Evolutionary conservation across 2,888 invertebrate species (phyloP), one percentile per base, ranked within the genome.

Genomic region (Plagiodera versicolora): DNA sequence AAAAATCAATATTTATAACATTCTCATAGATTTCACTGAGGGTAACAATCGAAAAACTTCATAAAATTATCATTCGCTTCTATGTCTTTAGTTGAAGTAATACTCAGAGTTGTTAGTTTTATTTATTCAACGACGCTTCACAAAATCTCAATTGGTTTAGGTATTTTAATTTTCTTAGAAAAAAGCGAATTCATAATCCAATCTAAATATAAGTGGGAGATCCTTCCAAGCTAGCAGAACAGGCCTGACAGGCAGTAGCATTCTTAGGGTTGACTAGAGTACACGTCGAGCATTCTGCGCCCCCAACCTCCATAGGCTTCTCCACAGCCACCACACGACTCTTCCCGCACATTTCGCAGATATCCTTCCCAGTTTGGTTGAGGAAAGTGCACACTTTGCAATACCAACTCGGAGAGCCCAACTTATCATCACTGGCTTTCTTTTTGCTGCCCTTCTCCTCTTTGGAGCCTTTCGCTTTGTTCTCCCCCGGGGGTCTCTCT

Each of bases 271-370:
- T 92, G 39, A 92, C 89, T 49, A 91, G 81, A 1, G 92, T 92
- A 75, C 92, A 92, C 20, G 86, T 81, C 0, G 88, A 87, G 68
- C 92, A 92, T 75, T 90, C 87, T 50, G 88, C 83, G 0, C 91
- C 91, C 0, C 91, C 91, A 9, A 90, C 87, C 16, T 87, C 86
- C 48, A 91, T 80, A 0, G 89, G 88, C 63, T 84, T 83, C 19
- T 85, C 73, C 11, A 67, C 65, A 11, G 72, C 69, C 5, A 64
- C 63, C 8, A 65, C 67, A 47, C 72, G 72, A 62, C 77, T 79
- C 74, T 89, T 90, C 18, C 87, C 86, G 71, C 91, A 91, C 85
- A 91, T 90, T 64, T 90, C 90, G 74, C 91, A 92, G 18, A 89
- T 88, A 10, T 84, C 83, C 18, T 78, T 77, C 0, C 74, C 70